Percentiles rank a stretch among this genome's conserved stretches.
phyloP scores from a whole-genome alignment of 2,888 invertebrate genomes.

The Pammene aurita region DNA sequence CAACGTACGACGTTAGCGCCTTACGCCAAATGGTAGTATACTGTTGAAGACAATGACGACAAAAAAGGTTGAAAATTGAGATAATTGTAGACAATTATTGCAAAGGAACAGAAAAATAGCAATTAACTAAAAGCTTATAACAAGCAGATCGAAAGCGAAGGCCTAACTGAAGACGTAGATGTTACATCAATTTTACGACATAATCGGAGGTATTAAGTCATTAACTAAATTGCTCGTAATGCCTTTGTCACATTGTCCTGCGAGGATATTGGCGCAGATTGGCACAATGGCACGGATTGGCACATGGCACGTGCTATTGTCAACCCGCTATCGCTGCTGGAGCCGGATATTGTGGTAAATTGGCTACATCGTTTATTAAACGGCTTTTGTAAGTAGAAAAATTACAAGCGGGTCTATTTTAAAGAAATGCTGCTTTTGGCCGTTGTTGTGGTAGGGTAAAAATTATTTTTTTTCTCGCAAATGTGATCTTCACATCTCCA shows the following conservation, averaged over 20 bases:
- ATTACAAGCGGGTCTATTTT: background rate
- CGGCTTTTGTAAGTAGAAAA: background rate
- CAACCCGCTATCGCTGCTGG: background rate
- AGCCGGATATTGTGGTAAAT: background rate
- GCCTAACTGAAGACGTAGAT: background rate
- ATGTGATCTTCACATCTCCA: no score
- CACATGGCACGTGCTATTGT: background rate
- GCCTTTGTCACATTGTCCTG: background rate
- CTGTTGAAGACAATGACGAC: no score
- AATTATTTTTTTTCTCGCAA: no score
- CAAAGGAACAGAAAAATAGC: no score
- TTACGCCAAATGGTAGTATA: no score
- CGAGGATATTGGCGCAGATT: background rate
- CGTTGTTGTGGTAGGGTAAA: no score
- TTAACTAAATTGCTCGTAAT: background rate
- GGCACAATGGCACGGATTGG: background rate
- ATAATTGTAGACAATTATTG: no score
- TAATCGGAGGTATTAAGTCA: slow-evolving; percentile 2
- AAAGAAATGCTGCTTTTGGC: background rate
- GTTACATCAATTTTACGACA: background rate
- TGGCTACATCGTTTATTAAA: background rate
- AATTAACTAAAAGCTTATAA: background rate
- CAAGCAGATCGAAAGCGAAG: background rate
- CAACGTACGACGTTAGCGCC: no score
- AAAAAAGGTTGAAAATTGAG: no score